Evolutionary conservation across 2,797 vertebrate genomes (phyloP).

Genomic region (Bovichtus variegatus): DNA sequence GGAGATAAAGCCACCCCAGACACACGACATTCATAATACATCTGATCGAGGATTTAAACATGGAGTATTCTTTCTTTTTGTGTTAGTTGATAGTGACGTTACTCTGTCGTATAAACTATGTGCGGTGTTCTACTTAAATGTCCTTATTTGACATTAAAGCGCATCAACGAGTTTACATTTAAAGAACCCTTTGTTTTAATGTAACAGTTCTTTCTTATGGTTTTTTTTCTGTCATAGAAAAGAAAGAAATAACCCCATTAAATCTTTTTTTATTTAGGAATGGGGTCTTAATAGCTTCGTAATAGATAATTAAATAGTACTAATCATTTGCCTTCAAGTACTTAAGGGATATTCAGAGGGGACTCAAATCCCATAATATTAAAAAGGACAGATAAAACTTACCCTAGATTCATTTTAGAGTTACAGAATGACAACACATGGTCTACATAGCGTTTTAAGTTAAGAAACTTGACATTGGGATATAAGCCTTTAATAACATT

Average conservation of each 20-base stretch:
- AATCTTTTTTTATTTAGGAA: constrained; percentile 48
- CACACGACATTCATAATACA: constrained; percentile 12
- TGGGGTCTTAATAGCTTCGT: constrained; percentile 65
- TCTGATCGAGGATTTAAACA: constrained; percentile 30
- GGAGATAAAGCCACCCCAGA: constrained; percentile 32
- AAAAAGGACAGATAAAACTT: constrained; percentile 54
- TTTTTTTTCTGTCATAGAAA: constrained; percentile 48
- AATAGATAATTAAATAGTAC: constrained; percentile 71
- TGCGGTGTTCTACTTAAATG: not conserved
- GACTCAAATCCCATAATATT: constrained; percentile 59
- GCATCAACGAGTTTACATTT: constrained; percentile 27
- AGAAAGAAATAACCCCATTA: constrained; percentile 47
- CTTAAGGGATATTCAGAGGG: constrained; percentile 62
- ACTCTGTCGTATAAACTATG: not conserved
- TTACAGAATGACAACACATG: constrained; percentile 25
- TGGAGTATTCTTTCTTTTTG: not conserved
- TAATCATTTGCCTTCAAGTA: constrained; percentile 67
- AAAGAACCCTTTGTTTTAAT: constrained; percentile 7
- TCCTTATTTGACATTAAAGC: not conserved
- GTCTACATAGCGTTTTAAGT: constrained; percentile 36
- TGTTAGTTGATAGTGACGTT: not conserved
- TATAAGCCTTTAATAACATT: not conserved
- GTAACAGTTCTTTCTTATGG: constrained; percentile 7
- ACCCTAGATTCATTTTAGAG: constrained; percentile 59
- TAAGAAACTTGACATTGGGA: constrained; percentile 10